Base-by-base conservation (phyloP, 2,888 invertebrate species). In the Macrophya alboannulata region DNA sequence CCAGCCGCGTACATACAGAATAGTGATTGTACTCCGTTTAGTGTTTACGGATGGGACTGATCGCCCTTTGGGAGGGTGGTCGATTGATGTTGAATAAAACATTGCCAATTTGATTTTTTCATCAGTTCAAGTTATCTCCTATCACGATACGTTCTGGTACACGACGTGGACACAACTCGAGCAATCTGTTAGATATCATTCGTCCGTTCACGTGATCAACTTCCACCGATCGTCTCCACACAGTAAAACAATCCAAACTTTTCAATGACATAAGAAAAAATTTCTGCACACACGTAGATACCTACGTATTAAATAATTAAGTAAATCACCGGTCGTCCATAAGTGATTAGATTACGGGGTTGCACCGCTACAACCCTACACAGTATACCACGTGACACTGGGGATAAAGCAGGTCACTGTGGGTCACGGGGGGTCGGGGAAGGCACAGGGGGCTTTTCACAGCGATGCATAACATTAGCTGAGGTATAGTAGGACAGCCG, bases 1-100 rank as follows among this genome's bases (percentile, higher is more conserved):
- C 90, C 90, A 90, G 89, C 90, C 89, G 48, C 21, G 48, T 68
- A n/a, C n/a, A n/a, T n/a, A n/a, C n/a, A 83, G 37, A 37, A 88
- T 86, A 86, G 83, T 85, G 84, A 87, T 88, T 43, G 85, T 87
- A 86, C 43, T 81, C 62, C 81, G 81, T 45, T 43, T 81, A 81
- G 65, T 81, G 37, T 81, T 81, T 65, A 81, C 81, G 77, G 77
- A 77, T 77, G 55, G 77, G 55, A 77, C 25, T 77, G 31, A 74
- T 45, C 74, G 21, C 25, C 48, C 21, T 17, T 68, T 0, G 10
- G 10, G 55, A n/a, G 77, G 51, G 55, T 37, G 77, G 37, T 25
- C 1, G 31, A 55, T 51, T 77, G 25, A 51, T 12, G 4, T 43
- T 40, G 1, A 62, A 81, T 62, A 59, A 43, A 62, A 81, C 59